Evolutionary conservation across 2,888 invertebrate genomes (phyloP).

Genomic region (Trypoxylon attenuatum): DNA sequence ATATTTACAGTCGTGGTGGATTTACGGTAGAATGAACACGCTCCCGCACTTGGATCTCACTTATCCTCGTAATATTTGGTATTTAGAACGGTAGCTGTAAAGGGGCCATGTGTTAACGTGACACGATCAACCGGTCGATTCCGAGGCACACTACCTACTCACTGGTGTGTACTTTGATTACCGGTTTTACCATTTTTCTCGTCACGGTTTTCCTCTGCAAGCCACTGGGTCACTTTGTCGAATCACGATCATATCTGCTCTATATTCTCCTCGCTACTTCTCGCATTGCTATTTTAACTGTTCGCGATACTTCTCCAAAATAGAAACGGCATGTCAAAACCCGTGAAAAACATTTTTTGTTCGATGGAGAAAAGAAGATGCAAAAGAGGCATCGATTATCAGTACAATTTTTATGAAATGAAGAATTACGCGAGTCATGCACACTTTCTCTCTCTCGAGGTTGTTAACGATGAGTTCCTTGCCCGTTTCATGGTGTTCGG

Average conservation of each 20-base stretch:
- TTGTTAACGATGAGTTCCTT: constrained; percentile 30
- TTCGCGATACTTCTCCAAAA: too few species aligned
- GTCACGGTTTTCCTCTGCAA: too few species aligned
- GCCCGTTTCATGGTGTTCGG: constrained; percentile 23
- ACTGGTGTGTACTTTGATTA: background rate
- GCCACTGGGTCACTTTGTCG: too few species aligned
- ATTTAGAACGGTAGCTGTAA: constrained; percentile 22
- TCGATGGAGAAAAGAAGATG: background rate
- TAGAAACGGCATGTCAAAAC: too few species aligned
- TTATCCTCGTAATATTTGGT: constrained; percentile 16
- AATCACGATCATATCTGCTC: too few species aligned
- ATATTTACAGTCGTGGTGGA: constrained; percentile 18
- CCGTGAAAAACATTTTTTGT: background rate
- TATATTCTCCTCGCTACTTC: too few species aligned
- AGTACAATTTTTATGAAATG: constrained; percentile 10
- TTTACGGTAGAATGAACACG: constrained; percentile 35
- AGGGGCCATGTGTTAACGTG: background rate
- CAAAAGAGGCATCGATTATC: background rate
- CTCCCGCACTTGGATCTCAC: constrained; percentile 20
- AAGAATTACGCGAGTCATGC: constrained; percentile 23
- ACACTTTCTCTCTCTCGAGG: constrained; percentile 44
- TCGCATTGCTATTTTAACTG: too few species aligned
- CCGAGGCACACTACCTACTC: background rate
- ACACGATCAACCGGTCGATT: background rate
- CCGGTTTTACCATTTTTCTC: background rate